Percentiles rank a stretch among this genome's conserved stretches.
Evolutionary conservation across 1,140 invertebrate genomes (phyloP).

Genomic region (Riptortus pedestris): DNA sequence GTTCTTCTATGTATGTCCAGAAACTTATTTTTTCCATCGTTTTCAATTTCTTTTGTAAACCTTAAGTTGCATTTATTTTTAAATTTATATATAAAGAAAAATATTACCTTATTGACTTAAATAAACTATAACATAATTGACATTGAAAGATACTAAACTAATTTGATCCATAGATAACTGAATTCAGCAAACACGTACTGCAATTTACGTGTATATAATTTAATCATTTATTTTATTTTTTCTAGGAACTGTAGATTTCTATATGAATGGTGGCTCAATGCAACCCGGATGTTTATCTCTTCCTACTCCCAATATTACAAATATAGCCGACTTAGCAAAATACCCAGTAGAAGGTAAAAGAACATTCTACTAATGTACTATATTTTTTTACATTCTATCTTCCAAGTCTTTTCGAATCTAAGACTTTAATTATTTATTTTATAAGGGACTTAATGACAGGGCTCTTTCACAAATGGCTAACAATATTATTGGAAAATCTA

Average conservation of each 20-base stretch:
- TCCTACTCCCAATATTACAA: constrained; percentile 26
- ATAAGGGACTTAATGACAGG: not conserved
- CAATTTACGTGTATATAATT: too few relatives aligned
- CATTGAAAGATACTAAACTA: too few relatives aligned
- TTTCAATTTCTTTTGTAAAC: too few relatives aligned
- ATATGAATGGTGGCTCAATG: constrained; percentile 34
- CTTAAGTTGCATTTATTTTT: too few relatives aligned
- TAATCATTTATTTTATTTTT: too few relatives aligned
- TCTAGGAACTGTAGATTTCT: constrained; percentile 32
- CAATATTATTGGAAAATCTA: not conserved
- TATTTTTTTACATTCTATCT: not conserved
- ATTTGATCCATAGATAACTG: too few relatives aligned
- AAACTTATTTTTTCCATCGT: too few relatives aligned
- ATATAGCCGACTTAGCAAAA: constrained; percentile 29
- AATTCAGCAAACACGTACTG: too few relatives aligned
- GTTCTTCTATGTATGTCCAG: too few relatives aligned
- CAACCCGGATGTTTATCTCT: constrained; percentile 35
- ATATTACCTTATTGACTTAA: too few relatives aligned
- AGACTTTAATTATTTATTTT: not conserved
- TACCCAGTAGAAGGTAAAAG: constrained; percentile 32
- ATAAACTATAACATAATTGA: too few relatives aligned
- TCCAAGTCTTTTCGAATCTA: not conserved
- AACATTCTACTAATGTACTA: not conserved
- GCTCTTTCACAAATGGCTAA: not conserved
- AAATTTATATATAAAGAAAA: too few relatives aligned